phyloP scores from a whole-genome alignment of 2,797 vertebrate genomes.

The Gallirallus australis region DNA sequence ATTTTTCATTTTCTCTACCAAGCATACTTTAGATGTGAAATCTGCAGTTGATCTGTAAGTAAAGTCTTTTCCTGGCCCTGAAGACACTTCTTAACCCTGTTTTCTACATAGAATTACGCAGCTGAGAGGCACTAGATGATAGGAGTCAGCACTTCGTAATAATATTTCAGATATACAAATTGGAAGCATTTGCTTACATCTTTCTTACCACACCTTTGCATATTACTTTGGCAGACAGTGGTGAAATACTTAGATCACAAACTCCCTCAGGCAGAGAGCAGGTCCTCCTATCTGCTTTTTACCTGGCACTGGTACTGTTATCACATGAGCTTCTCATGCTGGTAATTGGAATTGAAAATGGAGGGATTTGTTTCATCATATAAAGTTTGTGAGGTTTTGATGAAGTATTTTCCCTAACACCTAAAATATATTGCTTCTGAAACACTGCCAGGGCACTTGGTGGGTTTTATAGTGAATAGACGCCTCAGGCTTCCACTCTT shows the following conservation, averaged over 20 bases:
- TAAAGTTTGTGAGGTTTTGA: background rate
- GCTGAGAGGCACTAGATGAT: slow-evolving; percentile 6
- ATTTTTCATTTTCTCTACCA: background rate
- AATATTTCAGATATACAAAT: slow-evolving; percentile 60
- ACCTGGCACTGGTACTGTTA: background rate
- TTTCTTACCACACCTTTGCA: slow-evolving; percentile 47
- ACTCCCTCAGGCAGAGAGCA: slow-evolving; percentile 20
- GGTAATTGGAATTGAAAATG: background rate
- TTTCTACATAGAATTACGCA: background rate
- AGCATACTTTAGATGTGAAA: background rate
- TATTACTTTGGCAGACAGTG: slow-evolving; percentile 40
- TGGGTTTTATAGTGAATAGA: background rate
- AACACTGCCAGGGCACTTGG: background rate
- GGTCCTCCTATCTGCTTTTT: slow-evolving; percentile 22
- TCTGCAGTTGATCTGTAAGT: background rate
- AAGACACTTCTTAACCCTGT: slow-evolving; percentile 14
- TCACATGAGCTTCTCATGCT: background rate
- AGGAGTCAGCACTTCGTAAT: slow-evolving; percentile 46
- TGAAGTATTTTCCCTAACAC: slow-evolving; percentile 13
- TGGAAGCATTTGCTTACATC: slow-evolving; percentile 48
- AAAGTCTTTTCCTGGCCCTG: slow-evolving; percentile 18
- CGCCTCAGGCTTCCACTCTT: background rate
- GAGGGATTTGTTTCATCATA: background rate
- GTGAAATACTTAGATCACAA: slow-evolving; percentile 47
- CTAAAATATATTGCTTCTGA: background rate